Percentiles rank a stretch among this genome's conserved stretches.
Evolutionary conservation across 2,797 vertebrate species (phyloP).

Genomic region (Sebastes diaconus): DNA sequence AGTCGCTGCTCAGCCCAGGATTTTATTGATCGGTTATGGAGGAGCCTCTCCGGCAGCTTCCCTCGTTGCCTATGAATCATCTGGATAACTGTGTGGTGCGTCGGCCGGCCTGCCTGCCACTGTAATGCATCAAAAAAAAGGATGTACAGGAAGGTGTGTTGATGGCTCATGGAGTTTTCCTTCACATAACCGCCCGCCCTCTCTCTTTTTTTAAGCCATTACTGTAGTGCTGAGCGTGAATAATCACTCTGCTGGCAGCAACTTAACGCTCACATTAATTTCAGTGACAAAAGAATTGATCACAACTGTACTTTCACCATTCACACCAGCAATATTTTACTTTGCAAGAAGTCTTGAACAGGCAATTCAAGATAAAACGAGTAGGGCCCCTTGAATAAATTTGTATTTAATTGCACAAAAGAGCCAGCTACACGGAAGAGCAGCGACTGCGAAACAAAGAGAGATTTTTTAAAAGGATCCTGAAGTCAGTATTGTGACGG

Average conservation of each 20-base stretch:
- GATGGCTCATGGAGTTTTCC: slow-evolving; percentile 3
- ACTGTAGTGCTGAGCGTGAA: slow-evolving; percentile 24
- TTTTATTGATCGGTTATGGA: slow-evolving; percentile 71
- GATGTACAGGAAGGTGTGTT: slow-evolving; percentile 10
- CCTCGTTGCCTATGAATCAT: slow-evolving; percentile 62
- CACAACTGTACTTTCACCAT: slow-evolving; percentile 44
- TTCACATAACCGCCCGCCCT: slow-evolving; percentile 7
- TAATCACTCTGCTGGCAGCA: slow-evolving; percentile 33
- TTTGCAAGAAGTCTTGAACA: slow-evolving; percentile 13
- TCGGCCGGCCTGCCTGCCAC: background rate
- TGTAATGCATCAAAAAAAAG: background rate
- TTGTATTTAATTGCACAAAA: slow-evolving; percentile 39
- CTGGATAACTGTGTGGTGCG: slow-evolving; percentile 46
- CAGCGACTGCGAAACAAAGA: slow-evolving; percentile 2
- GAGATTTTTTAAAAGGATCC: background rate
- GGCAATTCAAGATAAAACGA: slow-evolving; percentile 47
- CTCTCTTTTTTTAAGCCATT: slow-evolving; percentile 1
- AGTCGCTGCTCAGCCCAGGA: slow-evolving; percentile 41
- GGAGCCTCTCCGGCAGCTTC: slow-evolving; percentile 49
- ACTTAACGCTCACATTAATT: slow-evolving; percentile 50
- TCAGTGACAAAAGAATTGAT: slow-evolving; percentile 58
- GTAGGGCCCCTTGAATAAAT: slow-evolving; percentile 24
- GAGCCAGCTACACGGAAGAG: background rate
- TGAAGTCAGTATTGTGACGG: background rate
- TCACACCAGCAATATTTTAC: slow-evolving; percentile 46